phyloP scores from a whole-genome alignment of 2,797 vertebrate genomes.

The Epinephelus malabaricus region DNA sequence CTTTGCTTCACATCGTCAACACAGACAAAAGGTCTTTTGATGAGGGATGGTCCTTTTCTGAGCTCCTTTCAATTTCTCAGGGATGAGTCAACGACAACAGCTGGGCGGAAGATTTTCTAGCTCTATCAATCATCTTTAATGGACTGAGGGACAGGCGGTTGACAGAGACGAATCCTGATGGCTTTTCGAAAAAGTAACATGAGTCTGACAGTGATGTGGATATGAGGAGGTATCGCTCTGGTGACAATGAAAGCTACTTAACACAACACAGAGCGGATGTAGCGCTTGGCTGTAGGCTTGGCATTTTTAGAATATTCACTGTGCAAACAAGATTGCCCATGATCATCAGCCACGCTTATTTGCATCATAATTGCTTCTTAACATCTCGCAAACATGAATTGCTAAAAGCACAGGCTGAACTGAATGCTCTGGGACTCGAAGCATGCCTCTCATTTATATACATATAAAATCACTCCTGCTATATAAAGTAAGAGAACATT shows the following conservation, averaged over 20 bases:
- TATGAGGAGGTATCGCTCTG: slow-evolving; percentile 67
- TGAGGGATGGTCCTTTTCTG: slow-evolving; percentile 72
- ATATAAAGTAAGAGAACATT: too few species aligned
- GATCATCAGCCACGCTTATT: slow-evolving; percentile 62
- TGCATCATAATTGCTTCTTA: slow-evolving; percentile 70
- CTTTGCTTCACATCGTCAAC: slow-evolving; percentile 60
- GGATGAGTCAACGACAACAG: slow-evolving; percentile 84
- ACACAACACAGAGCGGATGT: slow-evolving; percentile 63
- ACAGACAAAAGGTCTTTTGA: slow-evolving; percentile 79
- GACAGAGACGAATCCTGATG: slow-evolving; percentile 87
- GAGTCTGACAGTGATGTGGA: slow-evolving; percentile 81
- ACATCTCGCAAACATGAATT: slow-evolving; percentile 44
- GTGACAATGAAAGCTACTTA: slow-evolving; percentile 78
- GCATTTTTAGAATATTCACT: slow-evolving; percentile 57
- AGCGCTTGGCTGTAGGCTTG: slow-evolving; percentile 45
- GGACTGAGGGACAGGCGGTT: slow-evolving; percentile 84
- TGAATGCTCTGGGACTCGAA: slow-evolving; percentile 33
- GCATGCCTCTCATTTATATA: slow-evolving; percentile 3
- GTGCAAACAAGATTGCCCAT: slow-evolving; percentile 61
- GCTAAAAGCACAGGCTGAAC: slow-evolving; percentile 38
- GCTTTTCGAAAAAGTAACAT: slow-evolving; percentile 83
- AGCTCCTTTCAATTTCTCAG: slow-evolving; percentile 76
- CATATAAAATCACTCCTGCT: neutral
- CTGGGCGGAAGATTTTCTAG: slow-evolving; percentile 83
- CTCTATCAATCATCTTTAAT: slow-evolving; percentile 89